Evolutionary conservation across 2,797 vertebrate genomes (phyloP).

Genomic region (Buceros bicornis): DNA sequence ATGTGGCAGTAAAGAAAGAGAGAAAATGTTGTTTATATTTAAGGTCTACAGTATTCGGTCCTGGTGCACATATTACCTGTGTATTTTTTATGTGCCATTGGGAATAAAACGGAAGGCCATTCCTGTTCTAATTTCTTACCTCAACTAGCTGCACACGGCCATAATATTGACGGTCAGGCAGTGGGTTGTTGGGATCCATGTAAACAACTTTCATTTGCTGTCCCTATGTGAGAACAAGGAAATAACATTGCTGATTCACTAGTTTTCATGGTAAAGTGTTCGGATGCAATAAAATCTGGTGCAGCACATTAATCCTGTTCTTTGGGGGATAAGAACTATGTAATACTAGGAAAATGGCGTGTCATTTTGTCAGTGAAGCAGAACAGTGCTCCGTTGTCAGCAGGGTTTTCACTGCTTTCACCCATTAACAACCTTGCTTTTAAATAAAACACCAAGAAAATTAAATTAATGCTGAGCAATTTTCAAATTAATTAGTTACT

Average conservation of each 20-base stretch:
- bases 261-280: neutral
- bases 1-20: neutral
- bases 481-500: neutral
- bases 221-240: conserved; percentile 77
- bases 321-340: neutral
- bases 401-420: neutral
- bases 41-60: neutral
- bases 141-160: conserved; percentile 88
- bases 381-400: neutral
- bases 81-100: neutral
- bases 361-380: neutral
- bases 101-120: neutral
- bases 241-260: neutral
- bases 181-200: conserved; percentile 80
- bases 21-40: neutral
- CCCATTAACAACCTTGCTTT: neutral
- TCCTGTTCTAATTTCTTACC: conserved; percentile 78
- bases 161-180: conserved; percentile 88
- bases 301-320: neutral
- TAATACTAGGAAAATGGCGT: neutral
- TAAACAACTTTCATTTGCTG: conserved; percentile 85
- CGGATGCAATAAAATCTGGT: neutral
- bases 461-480: neutral
- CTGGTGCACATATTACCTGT: neutral
- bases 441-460: neutral